phyloP scores from a whole-genome alignment of 2,797 vertebrate species.

The Garrulus glandarius region DNA sequence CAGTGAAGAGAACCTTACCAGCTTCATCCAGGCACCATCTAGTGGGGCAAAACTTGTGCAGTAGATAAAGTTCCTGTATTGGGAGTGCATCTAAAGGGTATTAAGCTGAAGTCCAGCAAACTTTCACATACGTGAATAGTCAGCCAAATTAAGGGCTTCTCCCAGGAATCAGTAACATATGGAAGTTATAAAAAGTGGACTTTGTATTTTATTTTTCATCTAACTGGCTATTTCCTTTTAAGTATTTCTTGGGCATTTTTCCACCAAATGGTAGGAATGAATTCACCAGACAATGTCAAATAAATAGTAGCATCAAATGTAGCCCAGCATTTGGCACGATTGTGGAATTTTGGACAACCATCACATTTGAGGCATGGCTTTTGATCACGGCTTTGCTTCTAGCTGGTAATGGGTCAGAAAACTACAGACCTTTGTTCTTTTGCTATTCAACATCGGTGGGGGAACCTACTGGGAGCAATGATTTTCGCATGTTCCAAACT shows the following conservation, averaged over 20 bases:
- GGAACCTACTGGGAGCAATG: fast-evolving
- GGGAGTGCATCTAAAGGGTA: background rate
- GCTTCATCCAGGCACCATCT: background rate
- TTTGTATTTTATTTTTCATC: background rate
- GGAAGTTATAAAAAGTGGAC: background rate
- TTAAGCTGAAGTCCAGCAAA: background rate
- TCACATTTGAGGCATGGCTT: background rate
- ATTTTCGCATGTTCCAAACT: background rate
- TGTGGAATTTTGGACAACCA: background rate
- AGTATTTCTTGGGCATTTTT: background rate
- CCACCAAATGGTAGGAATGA: background rate
- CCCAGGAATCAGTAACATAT: background rate
- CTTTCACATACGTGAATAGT: background rate
- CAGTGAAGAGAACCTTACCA: background rate
- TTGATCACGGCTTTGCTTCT: background rate
- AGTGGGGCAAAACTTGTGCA: background rate
- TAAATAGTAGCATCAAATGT: background rate
- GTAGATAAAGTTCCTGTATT: background rate
- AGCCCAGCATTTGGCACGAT: background rate
- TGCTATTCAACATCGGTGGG: fast-evolving
- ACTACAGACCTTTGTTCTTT: background rate
- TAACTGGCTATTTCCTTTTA: background rate
- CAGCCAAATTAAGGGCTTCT: background rate
- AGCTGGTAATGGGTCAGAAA: background rate
- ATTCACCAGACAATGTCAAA: background rate